phyloP scores from a whole-genome alignment of 2,888 invertebrate genomes.

The Ischnura elegans region DNA sequence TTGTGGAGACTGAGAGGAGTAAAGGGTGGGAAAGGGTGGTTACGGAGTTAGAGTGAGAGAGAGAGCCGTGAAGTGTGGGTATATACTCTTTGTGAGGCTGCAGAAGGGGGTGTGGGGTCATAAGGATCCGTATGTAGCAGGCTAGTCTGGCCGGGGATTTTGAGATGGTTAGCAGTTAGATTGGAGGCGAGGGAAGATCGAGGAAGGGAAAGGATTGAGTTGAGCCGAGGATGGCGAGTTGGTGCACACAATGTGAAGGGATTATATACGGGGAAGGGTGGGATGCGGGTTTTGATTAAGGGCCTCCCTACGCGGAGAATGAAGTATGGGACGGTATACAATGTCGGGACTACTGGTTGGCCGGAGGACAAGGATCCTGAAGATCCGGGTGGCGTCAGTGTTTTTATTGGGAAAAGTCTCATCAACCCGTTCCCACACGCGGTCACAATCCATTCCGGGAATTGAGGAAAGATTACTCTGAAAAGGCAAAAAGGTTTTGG shows the following conservation, averaged over 20 bases:
- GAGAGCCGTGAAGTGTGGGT: too few species aligned
- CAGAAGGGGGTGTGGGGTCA: background rate
- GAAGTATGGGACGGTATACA: background rate
- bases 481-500: conserved; percentile 27
- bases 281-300: conserved; percentile 37
- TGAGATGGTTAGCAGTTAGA: background rate
- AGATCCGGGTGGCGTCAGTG: conserved; percentile 7
- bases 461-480: conserved; percentile 51
- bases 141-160: background rate
- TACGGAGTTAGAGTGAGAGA: background rate
- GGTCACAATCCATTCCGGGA: conserved; percentile 6
- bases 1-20: background rate
- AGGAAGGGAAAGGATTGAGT: background rate
- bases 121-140: background rate
- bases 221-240: background rate
- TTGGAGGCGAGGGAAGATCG: background rate
- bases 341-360: background rate
- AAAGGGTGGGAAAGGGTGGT: conserved; percentile 1
- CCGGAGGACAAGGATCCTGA: background rate
- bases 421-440: conserved; percentile 39
- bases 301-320: background rate
- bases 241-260: conserved; percentile 33
- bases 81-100: background rate
- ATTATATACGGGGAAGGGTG: background rate
- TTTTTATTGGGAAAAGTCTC: conserved; percentile 49